phyloP scores from a whole-genome alignment of 1,140 invertebrate genomes.

The Bombus fervidus region DNA sequence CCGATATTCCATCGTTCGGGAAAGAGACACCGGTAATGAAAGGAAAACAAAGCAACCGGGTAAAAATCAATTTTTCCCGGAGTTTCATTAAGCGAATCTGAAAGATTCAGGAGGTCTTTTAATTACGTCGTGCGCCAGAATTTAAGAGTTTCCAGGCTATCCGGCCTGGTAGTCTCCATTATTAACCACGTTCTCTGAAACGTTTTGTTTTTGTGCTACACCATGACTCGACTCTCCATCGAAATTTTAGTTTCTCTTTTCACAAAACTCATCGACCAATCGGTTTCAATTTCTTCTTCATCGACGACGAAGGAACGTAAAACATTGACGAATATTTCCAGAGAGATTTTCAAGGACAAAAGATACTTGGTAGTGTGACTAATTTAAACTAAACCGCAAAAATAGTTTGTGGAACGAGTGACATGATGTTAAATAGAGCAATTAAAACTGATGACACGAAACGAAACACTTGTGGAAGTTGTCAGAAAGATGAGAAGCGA shows the following conservation, averaged over 20 bases:
- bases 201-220: background rate
- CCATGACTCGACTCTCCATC: background rate
- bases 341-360: background rate
- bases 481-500: background rate
- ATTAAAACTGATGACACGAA: background rate
- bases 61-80: conserved; percentile 18
- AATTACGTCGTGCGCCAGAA: conserved; percentile 26
- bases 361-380: background rate
- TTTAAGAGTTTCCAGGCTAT: conserved; percentile 15
- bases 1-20: background rate
- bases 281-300: background rate
- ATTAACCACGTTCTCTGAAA: background rate
- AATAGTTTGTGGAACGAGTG: background rate
- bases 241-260: background rate
- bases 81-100: conserved; percentile 26
- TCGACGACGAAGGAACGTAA: background rate
- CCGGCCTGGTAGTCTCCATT: background rate
- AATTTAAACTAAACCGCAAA: background rate
- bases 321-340: background rate
- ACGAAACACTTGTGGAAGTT: background rate
- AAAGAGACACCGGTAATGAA: background rate
- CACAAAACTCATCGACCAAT: background rate
- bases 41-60: background rate
- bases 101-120: conserved; percentile 29
- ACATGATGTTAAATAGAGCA: too few relatives aligned